These are phyloP conservation scores for Drosophila repleta DNA, from an alignment of 1,140 invertebrate species.

Conservation along the genomic window DNA sequence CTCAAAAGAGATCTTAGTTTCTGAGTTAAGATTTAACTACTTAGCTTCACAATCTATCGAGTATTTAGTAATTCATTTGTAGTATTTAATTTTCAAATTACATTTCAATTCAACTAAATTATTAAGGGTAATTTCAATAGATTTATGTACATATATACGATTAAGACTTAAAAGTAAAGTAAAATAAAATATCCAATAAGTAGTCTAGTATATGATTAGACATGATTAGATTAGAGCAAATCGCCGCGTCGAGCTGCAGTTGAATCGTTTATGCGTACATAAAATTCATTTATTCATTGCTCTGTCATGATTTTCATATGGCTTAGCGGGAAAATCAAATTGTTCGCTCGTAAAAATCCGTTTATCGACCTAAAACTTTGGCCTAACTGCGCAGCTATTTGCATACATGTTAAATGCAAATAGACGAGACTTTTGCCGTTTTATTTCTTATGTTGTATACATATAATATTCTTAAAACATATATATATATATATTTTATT, in stretches of 20 bases:
- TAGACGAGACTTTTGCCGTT: slow-evolving; percentile 41
- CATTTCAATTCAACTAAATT: too few relatives aligned
- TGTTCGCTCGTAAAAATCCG: slow-evolving; percentile 53
- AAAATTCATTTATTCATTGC: slow-evolving; percentile 11
- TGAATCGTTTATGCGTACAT: slow-evolving; percentile 20
- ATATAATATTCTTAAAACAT: slow-evolving; percentile 42
- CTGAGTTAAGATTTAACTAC: too few relatives aligned
- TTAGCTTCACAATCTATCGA: too few relatives aligned
- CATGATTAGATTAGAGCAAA: slow-evolving; percentile 15
- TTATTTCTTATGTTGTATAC: slow-evolving; percentile 16
- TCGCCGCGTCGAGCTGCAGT: slow-evolving; percentile 16
- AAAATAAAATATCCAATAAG: neutral
- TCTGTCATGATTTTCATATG: neutral
- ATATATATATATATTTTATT: slow-evolving; percentile 38
- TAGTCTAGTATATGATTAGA: neutral
- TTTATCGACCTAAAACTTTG: slow-evolving; percentile 48
- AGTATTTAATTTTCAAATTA: too few relatives aligned
- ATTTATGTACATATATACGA: too few relatives aligned
- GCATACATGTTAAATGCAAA: slow-evolving; percentile 58
- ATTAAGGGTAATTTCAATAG: too few relatives aligned
- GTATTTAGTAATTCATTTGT: too few relatives aligned
- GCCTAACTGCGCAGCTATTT: slow-evolving; percentile 42
- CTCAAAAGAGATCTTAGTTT: too few relatives aligned
- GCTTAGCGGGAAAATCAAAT: slow-evolving; percentile 38
- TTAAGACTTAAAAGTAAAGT: too few relatives aligned